Conservation (phyloP, 2,888 invertebrate genomes). For the Sinhomidia bicolor region DNA sequence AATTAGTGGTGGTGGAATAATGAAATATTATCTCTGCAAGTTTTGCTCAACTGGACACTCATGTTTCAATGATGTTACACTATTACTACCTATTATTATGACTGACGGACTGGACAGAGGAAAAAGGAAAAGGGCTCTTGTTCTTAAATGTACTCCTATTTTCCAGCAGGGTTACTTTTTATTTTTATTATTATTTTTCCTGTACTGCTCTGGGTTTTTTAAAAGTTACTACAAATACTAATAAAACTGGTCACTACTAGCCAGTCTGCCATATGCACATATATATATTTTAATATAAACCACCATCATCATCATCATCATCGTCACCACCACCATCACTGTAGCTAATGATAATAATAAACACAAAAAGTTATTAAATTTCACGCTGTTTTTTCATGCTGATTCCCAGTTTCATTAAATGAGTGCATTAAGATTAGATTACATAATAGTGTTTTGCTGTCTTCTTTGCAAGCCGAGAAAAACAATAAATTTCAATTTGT, state of each 20-base stretch:
- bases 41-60: slow-evolving; percentile 5
- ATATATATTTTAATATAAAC: not conserved
- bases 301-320: slow-evolving; percentile 5
- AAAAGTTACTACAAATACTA: too few species aligned
- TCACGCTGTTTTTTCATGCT: slow-evolving; percentile 57
- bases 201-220: not conserved
- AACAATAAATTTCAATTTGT: slow-evolving; percentile 63
- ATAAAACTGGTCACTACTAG: not conserved
- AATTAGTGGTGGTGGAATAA: slow-evolving; percentile 10
- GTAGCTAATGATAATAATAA: slow-evolving; percentile 36
- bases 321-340: too few species aligned
- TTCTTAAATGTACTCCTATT: not conserved
- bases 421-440: slow-evolving; percentile 47
- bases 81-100: slow-evolving; percentile 26
- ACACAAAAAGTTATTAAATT: slow-evolving; percentile 56
- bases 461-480: not conserved
- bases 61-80: not conserved
- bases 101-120: slow-evolving; percentile 20
- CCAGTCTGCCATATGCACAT: slow-evolving; percentile 23
- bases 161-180: slow-evolving; percentile 40
- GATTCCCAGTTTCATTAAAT: slow-evolving; percentile 41
- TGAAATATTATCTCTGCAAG: not conserved
- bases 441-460: slow-evolving; percentile 39
- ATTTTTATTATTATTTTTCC: not conserved
- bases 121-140: not conserved